Conservation (phyloP, 2,888 invertebrate genomes). For the Aphelenchoides bicaudatus region DNA sequence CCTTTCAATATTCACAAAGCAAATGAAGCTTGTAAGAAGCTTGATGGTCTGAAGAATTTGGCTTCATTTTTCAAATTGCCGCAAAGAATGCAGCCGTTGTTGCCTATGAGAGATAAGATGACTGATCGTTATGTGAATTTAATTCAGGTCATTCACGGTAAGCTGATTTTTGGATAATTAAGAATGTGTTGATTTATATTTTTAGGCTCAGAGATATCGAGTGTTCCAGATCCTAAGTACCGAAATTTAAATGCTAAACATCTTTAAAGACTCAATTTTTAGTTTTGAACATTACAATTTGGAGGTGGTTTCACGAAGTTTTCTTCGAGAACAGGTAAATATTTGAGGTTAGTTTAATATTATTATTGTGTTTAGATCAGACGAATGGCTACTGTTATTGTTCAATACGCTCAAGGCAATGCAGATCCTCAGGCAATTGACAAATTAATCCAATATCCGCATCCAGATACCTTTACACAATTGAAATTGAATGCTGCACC, state of each 20-base stretch:
- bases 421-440: slow-evolving; percentile 27
- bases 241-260: slow-evolving; percentile 36
- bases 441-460: slow-evolving; percentile 46
- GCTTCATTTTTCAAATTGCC: slow-evolving; percentile 52
- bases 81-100: slow-evolving; percentile 36
- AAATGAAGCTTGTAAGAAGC: slow-evolving; percentile 31
- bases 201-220: background rate
- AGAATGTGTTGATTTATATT: background rate
- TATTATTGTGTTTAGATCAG: slow-evolving; percentile 38
- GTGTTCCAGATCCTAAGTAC: slow-evolving; percentile 28
- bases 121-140: no score
- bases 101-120: slow-evolving; percentile 31
- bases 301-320: slow-evolving; percentile 42
- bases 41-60: slow-evolving; percentile 40
- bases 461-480: slow-evolving; percentile 39
- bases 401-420: slow-evolving; percentile 37
- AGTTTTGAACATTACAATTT: slow-evolving; percentile 50
- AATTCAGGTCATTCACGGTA: slow-evolving; percentile 31
- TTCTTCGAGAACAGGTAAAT: slow-evolving; percentile 47
- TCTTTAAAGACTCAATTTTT: slow-evolving; percentile 50
- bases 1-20: slow-evolving; percentile 36
- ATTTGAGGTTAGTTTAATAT: background rate
- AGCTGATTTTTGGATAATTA: slow-evolving; percentile 3
- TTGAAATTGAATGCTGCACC: slow-evolving; percentile 38
- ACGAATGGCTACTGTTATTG: slow-evolving; percentile 48